phyloP scores from a whole-genome alignment of 2,888 invertebrate species.

The Aradus depressus region DNA sequence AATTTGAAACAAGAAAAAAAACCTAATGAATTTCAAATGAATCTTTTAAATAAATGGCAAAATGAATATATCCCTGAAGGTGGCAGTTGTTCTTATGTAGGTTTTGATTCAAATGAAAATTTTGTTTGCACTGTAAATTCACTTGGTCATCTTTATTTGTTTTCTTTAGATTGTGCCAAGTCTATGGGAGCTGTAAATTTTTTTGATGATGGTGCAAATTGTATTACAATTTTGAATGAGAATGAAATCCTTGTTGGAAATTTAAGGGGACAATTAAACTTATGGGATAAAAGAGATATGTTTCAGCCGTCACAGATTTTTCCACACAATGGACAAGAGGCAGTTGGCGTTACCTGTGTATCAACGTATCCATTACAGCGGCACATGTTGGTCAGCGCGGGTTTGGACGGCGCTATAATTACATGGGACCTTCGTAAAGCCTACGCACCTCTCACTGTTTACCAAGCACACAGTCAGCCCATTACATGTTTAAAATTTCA shows the following conservation, averaged over 20 bases:
- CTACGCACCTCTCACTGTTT: slow-evolving; percentile 15
- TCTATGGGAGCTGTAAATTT: background rate
- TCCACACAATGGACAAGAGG: slow-evolving; percentile 18
- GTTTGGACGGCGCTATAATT: slow-evolving; percentile 19
- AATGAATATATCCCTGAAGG: slow-evolving; percentile 14
- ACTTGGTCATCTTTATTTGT: slow-evolving; percentile 10
- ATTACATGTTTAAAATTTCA: slow-evolving; percentile 21
- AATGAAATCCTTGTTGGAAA: slow-evolving; percentile 22
- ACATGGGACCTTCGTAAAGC: slow-evolving; percentile 24
- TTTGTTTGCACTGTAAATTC: slow-evolving; percentile 4
- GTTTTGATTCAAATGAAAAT: background rate
- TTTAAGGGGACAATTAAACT: slow-evolving; percentile 21
- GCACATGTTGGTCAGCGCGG: slow-evolving; percentile 20
- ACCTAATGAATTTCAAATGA: slow-evolving; percentile 3
- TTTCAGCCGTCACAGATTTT: slow-evolving; percentile 19
- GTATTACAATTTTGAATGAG: slow-evolving; percentile 11
- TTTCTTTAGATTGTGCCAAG: background rate
- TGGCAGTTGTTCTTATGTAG: background rate
- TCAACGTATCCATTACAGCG: slow-evolving; percentile 19
- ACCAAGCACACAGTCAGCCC: slow-evolving; percentile 20
- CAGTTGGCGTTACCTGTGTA: slow-evolving; percentile 19
- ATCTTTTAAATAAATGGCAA: background rate
- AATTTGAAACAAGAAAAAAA: background rate
- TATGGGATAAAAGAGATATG: slow-evolving; percentile 22
- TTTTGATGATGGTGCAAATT: slow-evolving; percentile 7